Conservation (phyloP, 1,140 invertebrate species). For the Sarcophaga peregrina region DNA sequence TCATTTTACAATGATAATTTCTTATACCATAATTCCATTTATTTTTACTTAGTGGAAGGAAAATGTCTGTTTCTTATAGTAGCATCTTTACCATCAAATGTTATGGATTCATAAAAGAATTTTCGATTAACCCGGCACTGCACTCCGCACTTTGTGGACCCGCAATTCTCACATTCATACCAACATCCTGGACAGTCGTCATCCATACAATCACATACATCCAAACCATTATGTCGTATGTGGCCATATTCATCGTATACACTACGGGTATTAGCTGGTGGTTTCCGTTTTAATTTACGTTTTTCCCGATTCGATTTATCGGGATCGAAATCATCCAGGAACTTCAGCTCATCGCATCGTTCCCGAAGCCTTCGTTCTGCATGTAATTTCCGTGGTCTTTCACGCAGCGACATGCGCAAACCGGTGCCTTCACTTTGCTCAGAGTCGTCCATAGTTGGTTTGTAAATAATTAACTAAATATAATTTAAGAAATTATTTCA, state of each 20-base stretch:
- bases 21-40: not conserved
- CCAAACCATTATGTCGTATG: slow-evolving; percentile 52
- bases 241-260: slow-evolving; percentile 60
- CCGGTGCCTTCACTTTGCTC: slow-evolving; percentile 38
- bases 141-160: slow-evolving; percentile 56
- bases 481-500: too few species aligned
- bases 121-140: slow-evolving; percentile 59
- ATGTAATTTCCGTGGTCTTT: slow-evolving; percentile 45
- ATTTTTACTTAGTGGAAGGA: slow-evolving; percentile 29
- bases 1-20: not conserved
- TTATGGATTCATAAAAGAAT: slow-evolving; percentile 59
- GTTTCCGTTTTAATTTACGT: slow-evolving; percentile 52
- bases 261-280: slow-evolving; percentile 39
- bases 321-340: slow-evolving; percentile 54
- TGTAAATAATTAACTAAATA: not conserved
- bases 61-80: slow-evolving; percentile 52
- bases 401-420: slow-evolving; percentile 45
- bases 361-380: slow-evolving; percentile 40
- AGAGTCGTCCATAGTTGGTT: slow-evolving; percentile 42
- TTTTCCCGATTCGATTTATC: slow-evolving; percentile 56
- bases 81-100: slow-evolving; percentile 60
- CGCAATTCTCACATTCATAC: slow-evolving; percentile 56
- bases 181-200: slow-evolving; percentile 58
- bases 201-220: slow-evolving; percentile 62
- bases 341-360: slow-evolving; percentile 47